Evolutionary conservation across 2,888 invertebrate genomes (phyloP), one percentile per base, ranked within the genome.

Genomic region (Sphecodes monilicornis): DNA sequence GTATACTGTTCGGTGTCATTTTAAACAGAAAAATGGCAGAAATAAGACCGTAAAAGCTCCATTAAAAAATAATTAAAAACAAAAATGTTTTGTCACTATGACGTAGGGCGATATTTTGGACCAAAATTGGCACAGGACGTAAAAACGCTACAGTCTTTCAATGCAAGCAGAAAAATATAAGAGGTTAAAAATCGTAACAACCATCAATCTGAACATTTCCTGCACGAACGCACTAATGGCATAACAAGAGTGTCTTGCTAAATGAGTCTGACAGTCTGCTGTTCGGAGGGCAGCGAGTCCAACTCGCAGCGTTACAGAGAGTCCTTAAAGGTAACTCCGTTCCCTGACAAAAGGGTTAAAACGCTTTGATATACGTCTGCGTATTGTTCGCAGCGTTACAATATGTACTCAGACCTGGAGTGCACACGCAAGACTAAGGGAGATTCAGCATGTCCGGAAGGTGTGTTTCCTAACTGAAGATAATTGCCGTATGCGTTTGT

Each of bases 401-500:
- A 68, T 50, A 57, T 78, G 71, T 75, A 82, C 43, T 75, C 70
- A 64, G 66, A 41, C 1, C 8, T 3, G 36, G 18, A 32, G 29
- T 74, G 54, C 66, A 71, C 70, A 46, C 72, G 46, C 36, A 16
- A 32, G 39, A 54, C 36, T 10, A 43, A 22, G 29, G 5, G 39
- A 78, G 66, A 57, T 46, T 70, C 26, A 66, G 36, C 70, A 4
- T 71, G 71, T 72, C 77, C 69, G 46, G 75, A n/a, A 76, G 64
- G 70, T 36, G n/a, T 50, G 36, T 74, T 76, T 46, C 74, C 57
- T 66, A 78, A 41, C 70, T 64, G 69, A 78, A 79, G 73, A 82
- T 86, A 85, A 86, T 86, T 82, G 76, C 70, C 36, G 57, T 85
- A 76, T 43, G 83, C 75, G 70, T 85, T 68, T 70, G 46, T 32